A percentile compares a stretch with the other conserved stretches of the same genome.
Conservation (phyloP, 30 jellyfish, hydroid and myxozoan genomes). For the Hydractinia symbiolongicarpus region DNA sequence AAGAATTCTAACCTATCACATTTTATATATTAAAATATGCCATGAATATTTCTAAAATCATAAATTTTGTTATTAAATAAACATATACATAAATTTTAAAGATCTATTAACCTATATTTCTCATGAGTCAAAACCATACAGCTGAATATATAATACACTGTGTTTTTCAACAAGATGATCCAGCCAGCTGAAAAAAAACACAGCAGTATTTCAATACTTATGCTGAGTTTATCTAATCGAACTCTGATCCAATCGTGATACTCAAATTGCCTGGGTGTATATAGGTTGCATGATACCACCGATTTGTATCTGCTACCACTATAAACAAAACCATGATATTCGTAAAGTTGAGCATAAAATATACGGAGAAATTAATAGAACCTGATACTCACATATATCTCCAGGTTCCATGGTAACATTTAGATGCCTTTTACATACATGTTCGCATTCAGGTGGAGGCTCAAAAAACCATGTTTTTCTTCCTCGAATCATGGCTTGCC, state of each 20-base stretch:
- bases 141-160: no score
- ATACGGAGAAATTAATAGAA: background rate
- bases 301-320: conserved; percentile 95
- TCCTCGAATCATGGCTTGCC: conserved; percentile 97
- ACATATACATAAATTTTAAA: no score
- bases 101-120: no score
- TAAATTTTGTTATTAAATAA: no score
- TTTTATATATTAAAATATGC: no score
- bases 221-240: conserved; percentile 34
- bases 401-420: conserved; percentile 82
- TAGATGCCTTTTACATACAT: conserved; percentile 47
- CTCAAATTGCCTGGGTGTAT: conserved; percentile 85
- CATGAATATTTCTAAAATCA: no score
- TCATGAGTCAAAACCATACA: no score
- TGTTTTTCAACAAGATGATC: no score
- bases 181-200: no score
- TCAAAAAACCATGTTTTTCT: conserved; percentile 75
- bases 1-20: no score
- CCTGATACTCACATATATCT: conserved; percentile 65
- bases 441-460: conserved; percentile 96
- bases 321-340: conserved; percentile 7
- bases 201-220: no score
- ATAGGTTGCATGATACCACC: conserved; percentile 92
- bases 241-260: conserved; percentile 92
- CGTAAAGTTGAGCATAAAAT: background rate